Base-by-base conservation (phyloP, 2,113 vertebrate genomes). In the Tetraodon nigroviridis region DNA sequence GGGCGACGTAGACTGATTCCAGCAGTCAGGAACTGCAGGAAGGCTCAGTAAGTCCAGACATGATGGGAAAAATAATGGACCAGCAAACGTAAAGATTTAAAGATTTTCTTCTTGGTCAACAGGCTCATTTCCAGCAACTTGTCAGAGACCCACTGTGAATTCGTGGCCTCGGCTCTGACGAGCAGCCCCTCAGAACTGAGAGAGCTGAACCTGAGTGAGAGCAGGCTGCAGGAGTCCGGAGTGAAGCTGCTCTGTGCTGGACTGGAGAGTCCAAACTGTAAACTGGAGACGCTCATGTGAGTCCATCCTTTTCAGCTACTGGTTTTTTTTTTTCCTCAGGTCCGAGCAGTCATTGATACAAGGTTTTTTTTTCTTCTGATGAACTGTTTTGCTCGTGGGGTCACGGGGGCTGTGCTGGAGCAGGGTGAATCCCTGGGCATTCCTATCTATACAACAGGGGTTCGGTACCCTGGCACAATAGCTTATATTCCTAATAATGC, bases 201-300 rank as follows among this genome's bases (percentile, higher is more conserved):
- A 22, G 19, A 51, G 5, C 13, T 51, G 49, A 8, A 51, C 49
- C 20, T 51, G 49, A 21, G 19, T 15, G 6, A 20, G 12, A 51
- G 21, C 49, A 22, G 16, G 12, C 12, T 51, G n/a, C 12, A 22
- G 20, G 49, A 51, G 6, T 51, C 49, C 7, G n/a, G 17, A 20
- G 5, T 49, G 47, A 51, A 51, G 49, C 20, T 51, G 20, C 49
- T 51, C 10, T 24, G 10, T 51, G 12, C 19, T 6, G 20, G 49
- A 16, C 49, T 51, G 49, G 20, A 51, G 49, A 51, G 49, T 24
- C 49, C 11, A 24, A 51, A 51, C 49, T 51, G 49, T 22, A 20
- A 15, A 6, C 20, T 51, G 20, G 13, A 24, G 49, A 51, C 21
- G 5, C 49, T 51, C 12, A 51, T 11, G 49, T 51, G 19, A 22